Evolutionary conservation across 2,113 vertebrate species (phyloP), one percentile per base, ranked within the genome.

Genomic region (Hemichromis elongatus): DNA sequence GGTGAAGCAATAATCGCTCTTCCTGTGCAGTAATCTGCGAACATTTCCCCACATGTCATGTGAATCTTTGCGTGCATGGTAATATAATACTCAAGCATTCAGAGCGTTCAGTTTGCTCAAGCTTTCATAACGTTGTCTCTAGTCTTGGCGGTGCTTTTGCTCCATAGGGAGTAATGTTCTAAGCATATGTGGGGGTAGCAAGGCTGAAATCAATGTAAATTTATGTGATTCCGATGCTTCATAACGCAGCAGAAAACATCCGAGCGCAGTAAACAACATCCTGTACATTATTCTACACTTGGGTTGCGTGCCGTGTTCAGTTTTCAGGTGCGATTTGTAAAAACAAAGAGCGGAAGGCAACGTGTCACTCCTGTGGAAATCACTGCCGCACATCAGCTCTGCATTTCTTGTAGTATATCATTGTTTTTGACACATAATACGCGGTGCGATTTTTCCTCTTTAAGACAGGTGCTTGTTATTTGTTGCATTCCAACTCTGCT

Each of bases 1-100:
- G 79, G 90, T 85, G 68, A 90, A 73, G 79, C 86, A 75, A 57
- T 90, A 81, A 88, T 89, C 81, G 30, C 24, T 90, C 55, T 47
- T 55, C 52, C 83, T 56, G 14, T 10, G 61, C 56, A 45, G 77
- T 53, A 81, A 89, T 86, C 83, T 33, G 68, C 37, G 54, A 82
- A 79, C 66, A 5, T 86, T 87, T 89, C 61, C 82, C 85, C n/a
- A 5, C 66, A 21, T 75, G 90, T 90, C 87, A 81, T 18, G 55
- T 47, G 50, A 66, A 75, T 54, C 92, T 61, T 68, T 47, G 16
- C 13, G 9, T 16, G 8, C 4, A 1, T 5, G 26, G 24, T 90
- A 86, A 81, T 87, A 33, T 56, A 59, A 84, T 63, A 50, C 50
- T 73, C 35, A 4, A 2, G 47, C 52, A 21, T 79, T 77, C 42